Base-by-base conservation (phyloP, 2,888 invertebrate genomes). In the Mesorhabditis spiculigera region DNA sequence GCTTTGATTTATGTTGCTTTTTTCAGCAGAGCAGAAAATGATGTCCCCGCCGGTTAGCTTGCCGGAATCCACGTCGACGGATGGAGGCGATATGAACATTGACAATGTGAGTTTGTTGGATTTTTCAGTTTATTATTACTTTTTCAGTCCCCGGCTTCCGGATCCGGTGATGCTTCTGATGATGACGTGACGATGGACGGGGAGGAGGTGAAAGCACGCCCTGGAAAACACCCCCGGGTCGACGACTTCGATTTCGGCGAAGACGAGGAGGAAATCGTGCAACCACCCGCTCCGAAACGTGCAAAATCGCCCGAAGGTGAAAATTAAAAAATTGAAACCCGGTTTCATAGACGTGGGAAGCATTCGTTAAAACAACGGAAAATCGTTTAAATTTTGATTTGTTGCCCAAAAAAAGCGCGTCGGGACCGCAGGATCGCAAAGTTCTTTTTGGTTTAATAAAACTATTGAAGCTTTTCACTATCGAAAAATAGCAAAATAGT, bases 41-140 rank as follows among this genome's bases (percentile, higher is more conserved):
- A 74, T 76, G 50, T 78, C 78, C 4, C 78, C 80, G 4, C 78
- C 78, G 13, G 66, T 80, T 16, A 78, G 77, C 61, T 69, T 80
- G 8, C 80, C 80, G 4, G 80, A 80, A 68, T 78, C 76, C 13
- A 68, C 68, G 42, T 79, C 75, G 8, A 71, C 76, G 4, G 78
- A 75, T 41, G 28, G 28, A 28, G 78, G 75, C 63, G 73, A 72
- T 67, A 50, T 67, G 4, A 74, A 72, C 43, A 42, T 43, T 45
- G 68, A 43, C 4, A 45, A 50, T 41, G 43, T 45, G 63, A n/a
- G n/a, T 10, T 65, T 62, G 10, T 41, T 69, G 16, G 64, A 69
- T 41, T 50, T 28, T 28, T 28, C 28, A 28, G 28, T 28, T 28
- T 28, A 28, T 28, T 28, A 28, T 28, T 28, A 28, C 28, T 28